Conservation (phyloP, 2,888 invertebrate species). For the Agonopterix arenella region DNA sequence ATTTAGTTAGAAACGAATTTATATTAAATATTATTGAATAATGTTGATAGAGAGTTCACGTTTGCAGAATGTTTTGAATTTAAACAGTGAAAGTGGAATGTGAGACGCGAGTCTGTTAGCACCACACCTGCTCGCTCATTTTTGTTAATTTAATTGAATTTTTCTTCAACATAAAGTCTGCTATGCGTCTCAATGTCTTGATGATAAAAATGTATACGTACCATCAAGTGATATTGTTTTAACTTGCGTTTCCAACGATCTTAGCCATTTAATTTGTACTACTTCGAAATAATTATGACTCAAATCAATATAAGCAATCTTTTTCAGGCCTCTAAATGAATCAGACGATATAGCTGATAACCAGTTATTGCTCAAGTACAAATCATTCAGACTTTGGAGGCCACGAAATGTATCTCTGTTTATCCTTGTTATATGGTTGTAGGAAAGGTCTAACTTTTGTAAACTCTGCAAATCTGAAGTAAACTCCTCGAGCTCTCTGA, state of each 20-base stretch:
- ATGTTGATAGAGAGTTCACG: no score
- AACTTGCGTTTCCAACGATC: constrained; percentile 88
- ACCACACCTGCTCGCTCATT: no score
- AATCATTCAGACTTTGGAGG: constrained; percentile 84
- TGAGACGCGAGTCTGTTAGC: no score
- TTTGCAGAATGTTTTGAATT: no score
- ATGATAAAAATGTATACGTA: constrained; percentile 55
- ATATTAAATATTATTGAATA: no score
- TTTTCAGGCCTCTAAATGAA: constrained; percentile 85
- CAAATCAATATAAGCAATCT: constrained; percentile 85
- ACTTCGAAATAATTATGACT: constrained; percentile 90
- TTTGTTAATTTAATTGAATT: no score
- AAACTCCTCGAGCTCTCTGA: constrained; percentile 89
- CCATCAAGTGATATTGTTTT: constrained; percentile 87
- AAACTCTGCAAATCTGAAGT: constrained; percentile 85
- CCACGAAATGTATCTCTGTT: constrained; percentile 86
- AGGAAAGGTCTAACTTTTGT: constrained; percentile 88
- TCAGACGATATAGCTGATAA: constrained; percentile 86
- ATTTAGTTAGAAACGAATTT: not conserved
- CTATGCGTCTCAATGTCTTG: not conserved
- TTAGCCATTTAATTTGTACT: constrained; percentile 86
- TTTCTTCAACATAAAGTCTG: not conserved
- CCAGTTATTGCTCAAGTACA: constrained; percentile 89
- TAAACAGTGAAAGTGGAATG: no score
- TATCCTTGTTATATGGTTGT: constrained; percentile 87